Conservation (phyloP, 2,797 vertebrate species). For the Chloroceryle inda region DNA sequence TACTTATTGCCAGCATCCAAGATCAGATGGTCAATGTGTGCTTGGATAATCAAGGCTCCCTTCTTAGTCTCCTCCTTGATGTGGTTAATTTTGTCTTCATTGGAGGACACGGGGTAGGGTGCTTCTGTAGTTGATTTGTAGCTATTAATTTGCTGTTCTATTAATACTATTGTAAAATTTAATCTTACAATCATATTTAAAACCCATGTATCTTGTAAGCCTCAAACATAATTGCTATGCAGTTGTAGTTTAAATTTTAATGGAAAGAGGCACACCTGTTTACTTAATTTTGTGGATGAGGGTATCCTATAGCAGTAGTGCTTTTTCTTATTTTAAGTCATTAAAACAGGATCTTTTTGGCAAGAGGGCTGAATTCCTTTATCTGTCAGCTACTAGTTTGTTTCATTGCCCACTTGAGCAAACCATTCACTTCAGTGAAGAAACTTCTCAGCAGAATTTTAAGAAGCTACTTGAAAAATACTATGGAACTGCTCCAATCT, state of each 20-base stretch:
- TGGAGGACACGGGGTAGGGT: not conserved
- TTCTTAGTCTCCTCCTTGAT: not conserved
- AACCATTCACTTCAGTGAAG: not conserved
- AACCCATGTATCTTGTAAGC: not conserved
- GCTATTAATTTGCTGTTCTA: not conserved
- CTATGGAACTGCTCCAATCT: not conserved
- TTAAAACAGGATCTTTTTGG: not conserved
- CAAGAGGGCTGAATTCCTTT: not conserved
- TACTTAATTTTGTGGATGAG: not conserved
- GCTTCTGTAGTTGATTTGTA: not conserved
- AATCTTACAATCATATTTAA: not conserved
- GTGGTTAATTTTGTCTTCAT: not conserved
- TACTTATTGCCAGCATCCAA: not conserved
- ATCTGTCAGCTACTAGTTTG: not conserved
- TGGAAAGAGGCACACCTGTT: not conserved
- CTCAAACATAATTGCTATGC: not conserved
- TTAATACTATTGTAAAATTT: not conserved
- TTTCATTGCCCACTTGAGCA: not conserved
- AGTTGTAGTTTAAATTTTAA: not conserved
- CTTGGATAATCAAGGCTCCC: constrained; percentile 15
- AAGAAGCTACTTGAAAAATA: not conserved
- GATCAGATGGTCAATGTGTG: constrained; percentile 33
- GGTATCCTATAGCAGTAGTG: not conserved
- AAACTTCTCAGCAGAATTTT: not conserved
- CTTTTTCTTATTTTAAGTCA: not conserved